These are phyloP conservation scores for Oryzias woworae DNA, from an alignment of 2,113 vertebrate genomes.

Conservation along the genomic window DNA sequence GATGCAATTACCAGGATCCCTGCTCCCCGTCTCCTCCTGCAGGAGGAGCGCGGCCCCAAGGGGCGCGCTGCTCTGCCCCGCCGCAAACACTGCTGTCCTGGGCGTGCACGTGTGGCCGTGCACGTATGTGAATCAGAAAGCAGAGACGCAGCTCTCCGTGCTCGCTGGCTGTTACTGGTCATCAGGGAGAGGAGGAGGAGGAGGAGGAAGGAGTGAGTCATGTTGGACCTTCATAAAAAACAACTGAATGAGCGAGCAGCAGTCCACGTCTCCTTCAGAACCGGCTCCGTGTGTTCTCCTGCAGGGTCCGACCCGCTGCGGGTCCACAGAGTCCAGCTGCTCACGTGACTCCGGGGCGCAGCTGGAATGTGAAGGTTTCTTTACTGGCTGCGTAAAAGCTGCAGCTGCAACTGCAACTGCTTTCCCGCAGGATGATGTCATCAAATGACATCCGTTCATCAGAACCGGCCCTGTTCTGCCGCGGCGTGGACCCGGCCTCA, in stretches of 20 bases:
- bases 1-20: too few relatives aligned
- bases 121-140: slow-evolving; percentile 41
- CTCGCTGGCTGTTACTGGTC: slow-evolving; percentile 39
- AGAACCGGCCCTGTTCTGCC: too few relatives aligned
- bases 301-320: too few relatives aligned
- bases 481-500: neutral
- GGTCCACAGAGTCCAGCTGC: too few relatives aligned
- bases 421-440: too few relatives aligned
- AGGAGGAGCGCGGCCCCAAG: neutral
- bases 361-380: too few relatives aligned
- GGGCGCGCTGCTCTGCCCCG: neutral
- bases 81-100: neutral
- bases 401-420: too few relatives aligned
- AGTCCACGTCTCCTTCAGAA: slow-evolving; percentile 12
- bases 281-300: too few relatives aligned
- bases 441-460: too few relatives aligned
- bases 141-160: slow-evolving; percentile 32
- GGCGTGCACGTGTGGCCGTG: slow-evolving; percentile 17
- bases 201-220: slow-evolving; percentile 74
- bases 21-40: too few relatives aligned
- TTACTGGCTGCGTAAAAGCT: too few relatives aligned
- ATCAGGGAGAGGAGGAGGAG: slow-evolving; percentile 41
- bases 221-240: slow-evolving; percentile 64
- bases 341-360: too few relatives aligned
- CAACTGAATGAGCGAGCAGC: slow-evolving; percentile 32